Percentiles rank a stretch among this genome's conserved stretches.
Conservation (phyloP, 2,888 invertebrate species). For the Galerucella nymphaeae region DNA sequence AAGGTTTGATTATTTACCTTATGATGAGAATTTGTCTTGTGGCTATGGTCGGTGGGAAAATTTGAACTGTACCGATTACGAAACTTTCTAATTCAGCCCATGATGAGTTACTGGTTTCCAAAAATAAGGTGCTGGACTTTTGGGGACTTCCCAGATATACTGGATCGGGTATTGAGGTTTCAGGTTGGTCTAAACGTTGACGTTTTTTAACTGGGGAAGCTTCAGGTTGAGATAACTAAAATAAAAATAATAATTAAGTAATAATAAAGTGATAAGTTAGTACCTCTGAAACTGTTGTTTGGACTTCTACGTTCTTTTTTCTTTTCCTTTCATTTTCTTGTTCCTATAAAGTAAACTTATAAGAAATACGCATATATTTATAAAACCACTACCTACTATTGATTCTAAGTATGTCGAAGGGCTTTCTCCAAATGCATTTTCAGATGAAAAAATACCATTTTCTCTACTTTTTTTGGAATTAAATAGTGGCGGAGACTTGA, state of each 20-base stretch:
- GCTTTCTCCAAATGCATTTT: conserved; percentile 24
- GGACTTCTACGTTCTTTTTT: conserved; percentile 32
- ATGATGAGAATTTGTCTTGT: conserved; percentile 94
- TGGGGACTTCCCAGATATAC: conserved; percentile 45
- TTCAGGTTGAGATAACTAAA: conserved; percentile 45
- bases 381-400: conserved; percentile 33
- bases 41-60: conserved; percentile 88
- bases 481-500: conserved; percentile 44
- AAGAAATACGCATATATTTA: not conserved
- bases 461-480: conserved; percentile 46
- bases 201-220: conserved; percentile 48
- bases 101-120: conserved; percentile 84
- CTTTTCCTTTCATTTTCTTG: conserved; percentile 35
- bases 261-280: not conserved
- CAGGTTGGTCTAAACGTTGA: conserved; percentile 46
- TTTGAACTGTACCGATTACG: conserved; percentile 89
- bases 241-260: not conserved
- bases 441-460: conserved; percentile 47
- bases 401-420: conserved; percentile 34
- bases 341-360: conserved; percentile 20
- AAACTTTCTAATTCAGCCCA: conserved; percentile 93
- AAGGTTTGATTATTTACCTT: conserved; percentile 61
- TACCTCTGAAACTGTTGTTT: conserved; percentile 27
- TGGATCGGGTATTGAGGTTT: conserved; percentile 25
- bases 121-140: conserved; percentile 47